phyloP scores from a whole-genome alignment of 2,888 invertebrate genomes.

The Megaustenia siamemsis region DNA sequence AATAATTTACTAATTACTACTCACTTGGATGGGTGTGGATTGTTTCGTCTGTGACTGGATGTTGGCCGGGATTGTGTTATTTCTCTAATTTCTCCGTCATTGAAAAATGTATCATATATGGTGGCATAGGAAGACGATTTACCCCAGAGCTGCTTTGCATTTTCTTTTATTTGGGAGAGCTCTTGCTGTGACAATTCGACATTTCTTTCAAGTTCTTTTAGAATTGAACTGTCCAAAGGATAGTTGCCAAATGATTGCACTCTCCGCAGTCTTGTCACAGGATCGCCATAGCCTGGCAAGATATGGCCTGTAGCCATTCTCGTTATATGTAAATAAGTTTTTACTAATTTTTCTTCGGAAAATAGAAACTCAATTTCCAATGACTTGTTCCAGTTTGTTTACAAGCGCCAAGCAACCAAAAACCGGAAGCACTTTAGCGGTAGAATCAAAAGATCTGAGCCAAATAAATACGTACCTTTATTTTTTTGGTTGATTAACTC shows the following conservation, averaged over 20 bases:
- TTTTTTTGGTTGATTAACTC: too few relatives aligned
- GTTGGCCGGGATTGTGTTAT: slow-evolving; percentile 66
- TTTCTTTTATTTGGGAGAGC: slow-evolving; percentile 65
- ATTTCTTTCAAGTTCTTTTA: slow-evolving; percentile 60
- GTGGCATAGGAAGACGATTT: slow-evolving; percentile 62
- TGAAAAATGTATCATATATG: slow-evolving; percentile 69
- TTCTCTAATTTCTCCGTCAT: slow-evolving; percentile 61
- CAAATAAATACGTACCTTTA: too few relatives aligned
- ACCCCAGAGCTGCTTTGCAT: slow-evolving; percentile 70
- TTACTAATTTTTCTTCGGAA: too few relatives aligned
- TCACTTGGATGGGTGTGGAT: slow-evolving; percentile 76
- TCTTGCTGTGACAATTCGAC: slow-evolving; percentile 60
- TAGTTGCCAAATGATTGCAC: slow-evolving; percentile 64
- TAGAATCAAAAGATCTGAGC: neutral
- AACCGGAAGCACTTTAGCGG: slow-evolving; percentile 16
- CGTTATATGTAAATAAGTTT: too few relatives aligned
- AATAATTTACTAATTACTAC: slow-evolving; percentile 51
- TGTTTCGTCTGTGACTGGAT: slow-evolving; percentile 71
- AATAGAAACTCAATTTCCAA: too few relatives aligned
- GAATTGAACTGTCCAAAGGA: slow-evolving; percentile 65
- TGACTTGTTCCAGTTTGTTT: slow-evolving; percentile 50
- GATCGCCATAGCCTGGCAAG: slow-evolving; percentile 73
- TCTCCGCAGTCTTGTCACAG: slow-evolving; percentile 67
- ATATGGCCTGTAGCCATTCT: slow-evolving; percentile 76
- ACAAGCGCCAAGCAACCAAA: slow-evolving; percentile 66